These are phyloP conservation scores for Girardia tigrina DNA, from an alignment of 2,888 invertebrate genomes.

Conservation along the genomic window DNA sequence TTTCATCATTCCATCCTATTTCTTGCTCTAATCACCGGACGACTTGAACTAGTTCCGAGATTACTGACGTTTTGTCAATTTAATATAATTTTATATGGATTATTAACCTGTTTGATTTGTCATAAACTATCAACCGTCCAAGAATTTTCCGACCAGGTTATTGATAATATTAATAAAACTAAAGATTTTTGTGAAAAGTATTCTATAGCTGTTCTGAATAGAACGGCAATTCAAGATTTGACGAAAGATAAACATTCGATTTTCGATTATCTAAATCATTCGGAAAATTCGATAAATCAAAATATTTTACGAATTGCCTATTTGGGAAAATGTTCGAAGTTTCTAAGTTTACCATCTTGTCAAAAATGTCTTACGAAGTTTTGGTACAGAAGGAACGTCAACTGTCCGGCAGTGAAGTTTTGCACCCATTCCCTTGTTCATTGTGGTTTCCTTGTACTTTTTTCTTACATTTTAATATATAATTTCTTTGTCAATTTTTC, in stretches of 20 bases:
- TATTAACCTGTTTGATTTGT: conserved; percentile 10
- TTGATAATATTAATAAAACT: background rate
- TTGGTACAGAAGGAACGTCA: background rate
- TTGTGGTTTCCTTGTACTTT: conserved; percentile 6
- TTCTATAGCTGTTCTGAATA: background rate
- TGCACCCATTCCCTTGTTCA: conserved; percentile 17
- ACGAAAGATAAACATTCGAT: background rate
- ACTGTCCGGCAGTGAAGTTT: background rate
- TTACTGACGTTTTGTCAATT: background rate
- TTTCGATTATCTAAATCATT: background rate
- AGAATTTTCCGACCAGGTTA: background rate
- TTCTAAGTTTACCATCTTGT: conserved; percentile 30
- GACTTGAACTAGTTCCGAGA: background rate
- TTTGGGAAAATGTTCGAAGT: conserved; percentile 25
- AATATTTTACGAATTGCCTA: background rate
- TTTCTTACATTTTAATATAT: conserved; percentile 19
- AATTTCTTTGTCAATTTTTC: background rate
- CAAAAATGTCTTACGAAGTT: conserved; percentile 14
- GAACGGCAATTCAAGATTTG: background rate
- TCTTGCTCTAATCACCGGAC: background rate
- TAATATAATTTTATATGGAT: background rate
- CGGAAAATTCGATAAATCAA: background rate
- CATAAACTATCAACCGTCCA: background rate
- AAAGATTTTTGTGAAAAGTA: conserved; percentile 7
- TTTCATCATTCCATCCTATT: background rate